phyloP scores from a whole-genome alignment of 2,797 vertebrate genomes.

The Malurus splendens region DNA sequence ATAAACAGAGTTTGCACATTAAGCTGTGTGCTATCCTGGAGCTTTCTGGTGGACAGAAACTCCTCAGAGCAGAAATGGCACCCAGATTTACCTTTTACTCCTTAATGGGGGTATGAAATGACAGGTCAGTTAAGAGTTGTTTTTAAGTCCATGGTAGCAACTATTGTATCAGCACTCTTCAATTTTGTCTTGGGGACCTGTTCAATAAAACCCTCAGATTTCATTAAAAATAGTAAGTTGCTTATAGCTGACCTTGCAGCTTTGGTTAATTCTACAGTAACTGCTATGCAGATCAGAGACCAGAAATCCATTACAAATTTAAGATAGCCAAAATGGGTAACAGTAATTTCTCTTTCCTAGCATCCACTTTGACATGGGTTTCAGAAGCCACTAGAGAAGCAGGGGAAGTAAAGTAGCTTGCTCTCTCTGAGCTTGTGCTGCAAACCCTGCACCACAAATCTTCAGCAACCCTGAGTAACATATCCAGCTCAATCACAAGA shows the following conservation, averaged over 20 bases:
- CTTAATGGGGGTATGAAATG: background rate
- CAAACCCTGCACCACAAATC: background rate
- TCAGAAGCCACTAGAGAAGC: background rate
- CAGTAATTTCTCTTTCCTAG: background rate
- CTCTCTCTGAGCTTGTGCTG: background rate
- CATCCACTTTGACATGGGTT: background rate
- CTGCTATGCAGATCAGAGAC: background rate
- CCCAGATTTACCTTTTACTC: constrained; percentile 17
- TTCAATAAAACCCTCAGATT: background rate
- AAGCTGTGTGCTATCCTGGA: background rate
- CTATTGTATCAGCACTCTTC: background rate
- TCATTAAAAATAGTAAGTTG: background rate
- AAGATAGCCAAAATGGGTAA: background rate
- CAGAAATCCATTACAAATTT: background rate
- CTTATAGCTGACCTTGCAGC: background rate
- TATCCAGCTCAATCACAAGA: background rate
- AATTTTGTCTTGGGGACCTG: background rate
- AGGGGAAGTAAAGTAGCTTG: background rate
- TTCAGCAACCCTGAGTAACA: background rate
- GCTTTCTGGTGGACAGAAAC: constrained; percentile 2
- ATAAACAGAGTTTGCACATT: background rate
- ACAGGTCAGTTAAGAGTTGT: background rate
- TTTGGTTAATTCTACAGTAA: background rate
- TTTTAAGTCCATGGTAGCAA: background rate
- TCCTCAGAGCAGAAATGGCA: constrained; percentile 6